Conservation (phyloP, 37 sponge, comb jelly and placozoan species). For the Oopsacas minuta region DNA sequence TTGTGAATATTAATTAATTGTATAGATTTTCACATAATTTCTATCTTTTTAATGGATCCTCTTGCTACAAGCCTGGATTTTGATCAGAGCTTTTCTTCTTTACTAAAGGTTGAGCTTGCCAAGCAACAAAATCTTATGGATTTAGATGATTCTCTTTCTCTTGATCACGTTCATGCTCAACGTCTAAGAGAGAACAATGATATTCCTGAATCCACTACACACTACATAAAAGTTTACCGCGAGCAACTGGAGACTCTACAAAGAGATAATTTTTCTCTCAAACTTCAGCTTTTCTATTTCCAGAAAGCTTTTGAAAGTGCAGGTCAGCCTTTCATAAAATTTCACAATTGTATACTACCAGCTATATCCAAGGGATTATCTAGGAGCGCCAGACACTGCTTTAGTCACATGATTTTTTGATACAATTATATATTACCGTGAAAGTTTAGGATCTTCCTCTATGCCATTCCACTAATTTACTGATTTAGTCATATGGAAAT, state of each 20-base stretch:
- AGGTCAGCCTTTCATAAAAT: too few relatives aligned
- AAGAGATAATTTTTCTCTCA: slow-evolving; percentile 10
- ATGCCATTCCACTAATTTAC: too few relatives aligned
- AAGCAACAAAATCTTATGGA: not conserved
- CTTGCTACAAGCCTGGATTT: slow-evolving; percentile 6
- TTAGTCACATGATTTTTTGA: too few relatives aligned
- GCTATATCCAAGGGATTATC: too few relatives aligned
- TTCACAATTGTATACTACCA: too few relatives aligned
- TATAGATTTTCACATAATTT: too few relatives aligned
- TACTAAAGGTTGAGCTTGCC: not conserved
- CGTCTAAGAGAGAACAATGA: not conserved
- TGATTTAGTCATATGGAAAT: too few relatives aligned
- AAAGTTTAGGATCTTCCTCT: too few relatives aligned
- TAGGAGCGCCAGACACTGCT: too few relatives aligned
- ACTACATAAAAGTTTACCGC: not conserved
- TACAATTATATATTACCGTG: too few relatives aligned
- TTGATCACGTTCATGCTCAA: not conserved
- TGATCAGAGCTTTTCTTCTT: not conserved
- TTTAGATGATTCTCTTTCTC: not conserved
- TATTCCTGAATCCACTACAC: not conserved
- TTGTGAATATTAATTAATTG: too few relatives aligned
- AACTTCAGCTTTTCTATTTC: not conserved
- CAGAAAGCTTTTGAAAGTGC: slow-evolving; percentile 9
- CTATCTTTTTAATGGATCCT: not conserved
- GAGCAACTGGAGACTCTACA: not conserved